Conservation (phyloP, 2,113 vertebrate genomes). For the Dissostichus mawsoni region DNA sequence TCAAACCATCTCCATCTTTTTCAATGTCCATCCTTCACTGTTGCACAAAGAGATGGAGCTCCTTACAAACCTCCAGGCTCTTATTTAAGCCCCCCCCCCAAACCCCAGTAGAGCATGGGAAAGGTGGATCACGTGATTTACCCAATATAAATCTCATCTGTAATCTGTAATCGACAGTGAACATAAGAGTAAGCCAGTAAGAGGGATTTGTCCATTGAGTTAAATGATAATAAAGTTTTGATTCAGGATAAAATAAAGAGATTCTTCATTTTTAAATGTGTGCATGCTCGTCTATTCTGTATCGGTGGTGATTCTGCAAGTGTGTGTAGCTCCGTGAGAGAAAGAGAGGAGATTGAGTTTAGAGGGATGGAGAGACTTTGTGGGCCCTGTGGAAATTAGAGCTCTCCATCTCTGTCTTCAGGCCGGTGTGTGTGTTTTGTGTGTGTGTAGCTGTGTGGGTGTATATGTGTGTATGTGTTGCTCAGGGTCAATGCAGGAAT, state of each 20-base stretch:
- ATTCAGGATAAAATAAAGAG: not conserved
- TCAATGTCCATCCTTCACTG: not conserved
- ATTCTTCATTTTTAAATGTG: not conserved
- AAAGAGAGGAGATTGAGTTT: conserved; percentile 60
- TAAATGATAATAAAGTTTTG: not conserved
- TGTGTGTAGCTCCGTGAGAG: conserved; percentile 34
- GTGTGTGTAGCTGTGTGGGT: conserved; percentile 2
- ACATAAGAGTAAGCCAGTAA: not conserved
- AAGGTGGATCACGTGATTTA: conserved; percentile 26
- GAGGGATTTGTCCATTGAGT: not conserved
- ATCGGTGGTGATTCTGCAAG: conserved; percentile 5
- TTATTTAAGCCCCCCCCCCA: not conserved
- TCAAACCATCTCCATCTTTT: not conserved
- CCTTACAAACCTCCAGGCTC: not conserved
- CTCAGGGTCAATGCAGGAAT: conserved; percentile 43
- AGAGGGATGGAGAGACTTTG: conserved; percentile 54
- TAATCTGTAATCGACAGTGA: conserved; percentile 27
- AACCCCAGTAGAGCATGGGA: conserved; percentile 11
- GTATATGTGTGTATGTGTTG: conserved; percentile 9
- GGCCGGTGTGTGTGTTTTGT: conserved; percentile 26
- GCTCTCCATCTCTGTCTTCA: conserved; percentile 76
- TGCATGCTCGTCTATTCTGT: not conserved
- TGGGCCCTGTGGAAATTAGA: conserved; percentile 72
- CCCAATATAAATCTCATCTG: conserved; percentile 11
- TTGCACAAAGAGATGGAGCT: not conserved